Evolutionary conservation across 1,140 invertebrate genomes (phyloP).

Genomic region (Drosophila trapezifrons): DNA sequence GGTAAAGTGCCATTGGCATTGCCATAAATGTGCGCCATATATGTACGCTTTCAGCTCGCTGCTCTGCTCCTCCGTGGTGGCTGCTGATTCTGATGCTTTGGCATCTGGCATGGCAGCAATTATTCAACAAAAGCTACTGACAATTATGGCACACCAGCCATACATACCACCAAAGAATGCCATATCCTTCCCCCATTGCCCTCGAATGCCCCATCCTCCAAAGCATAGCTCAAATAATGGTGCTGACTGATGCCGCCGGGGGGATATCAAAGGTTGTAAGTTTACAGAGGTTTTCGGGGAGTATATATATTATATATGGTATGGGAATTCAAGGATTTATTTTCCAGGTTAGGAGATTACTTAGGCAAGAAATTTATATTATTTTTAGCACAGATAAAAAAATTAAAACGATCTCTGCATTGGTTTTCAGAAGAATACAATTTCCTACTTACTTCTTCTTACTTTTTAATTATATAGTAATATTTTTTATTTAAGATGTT

Average conservation of each 20-base stretch:
- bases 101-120: conserved; percentile 79
- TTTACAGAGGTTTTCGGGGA: not conserved
- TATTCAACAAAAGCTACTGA: conserved; percentile 82
- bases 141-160: conserved; percentile 78
- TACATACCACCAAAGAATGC: conserved; percentile 58
- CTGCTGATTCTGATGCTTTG: conserved; percentile 44
- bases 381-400: too few relatives aligned
- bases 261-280: conserved; percentile 27
- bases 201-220: conserved; percentile 8
- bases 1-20: conserved; percentile 56
- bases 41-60: conserved; percentile 13
- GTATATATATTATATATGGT: not conserved
- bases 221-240: conserved; percentile 36
- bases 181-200: conserved; percentile 39
- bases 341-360: not conserved
- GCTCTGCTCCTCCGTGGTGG: conserved; percentile 15
- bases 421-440: too few relatives aligned
- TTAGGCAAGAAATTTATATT: not conserved
- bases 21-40: conserved; percentile 49
- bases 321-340: not conserved
- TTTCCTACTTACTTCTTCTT: not conserved
- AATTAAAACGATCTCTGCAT: not conserved
- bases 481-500: not conserved
- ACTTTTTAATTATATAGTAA: not conserved
- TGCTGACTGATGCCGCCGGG: conserved; percentile 15